Evolutionary conservation across 2,113 vertebrate species (phyloP), one percentile per base, ranked within the genome.

Genomic region (Manacus vitellinus): DNA sequence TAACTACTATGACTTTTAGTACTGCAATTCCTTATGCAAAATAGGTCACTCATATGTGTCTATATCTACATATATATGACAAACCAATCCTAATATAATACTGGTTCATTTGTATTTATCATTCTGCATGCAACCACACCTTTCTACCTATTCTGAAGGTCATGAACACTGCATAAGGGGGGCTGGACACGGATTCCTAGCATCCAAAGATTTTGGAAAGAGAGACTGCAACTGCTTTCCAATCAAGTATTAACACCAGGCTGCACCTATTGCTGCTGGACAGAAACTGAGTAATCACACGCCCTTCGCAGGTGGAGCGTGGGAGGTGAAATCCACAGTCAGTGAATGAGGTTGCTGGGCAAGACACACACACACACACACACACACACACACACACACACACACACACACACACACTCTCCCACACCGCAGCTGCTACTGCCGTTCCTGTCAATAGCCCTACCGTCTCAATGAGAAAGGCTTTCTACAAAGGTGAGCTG

Each of bases 391-490:
- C 88, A 25, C 37, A 47, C 8, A 46, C 20, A 46, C 8, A 76
- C 49, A 39, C 72, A 37, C 65, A 2, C 44, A 28, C 79, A 28
- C 47, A 25, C 49, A 27, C 70, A 4, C 63, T 23, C 91, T 27
- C 94, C 54, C 73, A 71, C 85, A 31, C 43, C 66, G 65, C 94
- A 95, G 88, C 90, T 92, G 92, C 81, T 76, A 4, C 72, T 17
- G 86, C 83, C 88, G 65, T 0, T 89, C 55, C 30, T 43, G 12
- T 67, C 78, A 79, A 43, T 15, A 87, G 73, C 43, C 47, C 54
- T 30, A 52, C 28, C 61, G 52, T 56, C 66, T 72, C 79, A 95
- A 76, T 84, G 73, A 71, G 43, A 62, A 15, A 13, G 73, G 39
- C 44, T 25, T 85, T 80, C 74, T 62, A 59, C 76, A 74, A 58